Percentiles rank a stretch among this genome's conserved stretches.
These are phyloP conservation scores for Xylocampa areola DNA, from an alignment of 2,888 invertebrate genomes.

Conservation along the genomic window DNA sequence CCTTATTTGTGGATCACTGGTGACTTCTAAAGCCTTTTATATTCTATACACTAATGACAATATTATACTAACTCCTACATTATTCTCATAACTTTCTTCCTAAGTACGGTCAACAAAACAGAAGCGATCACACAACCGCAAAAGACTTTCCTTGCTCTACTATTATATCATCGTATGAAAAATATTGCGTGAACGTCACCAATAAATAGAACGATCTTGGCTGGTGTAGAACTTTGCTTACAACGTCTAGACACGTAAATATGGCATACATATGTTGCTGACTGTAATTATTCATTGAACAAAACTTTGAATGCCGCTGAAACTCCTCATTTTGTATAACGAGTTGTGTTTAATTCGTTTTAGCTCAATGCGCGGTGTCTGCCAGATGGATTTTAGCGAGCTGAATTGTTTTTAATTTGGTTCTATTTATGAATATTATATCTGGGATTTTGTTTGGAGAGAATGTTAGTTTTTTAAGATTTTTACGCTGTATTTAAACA, in stretches of 20 bases:
- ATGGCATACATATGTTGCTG: constrained; percentile 55
- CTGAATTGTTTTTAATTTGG: constrained; percentile 36
- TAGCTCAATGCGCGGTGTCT: constrained; percentile 49
- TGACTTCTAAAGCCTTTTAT: no score
- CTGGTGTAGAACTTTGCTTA: constrained; percentile 68
- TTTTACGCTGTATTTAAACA: no score
- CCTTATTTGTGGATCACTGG: no score
- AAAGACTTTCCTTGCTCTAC: constrained; percentile 31
- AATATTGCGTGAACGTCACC: constrained; percentile 70
- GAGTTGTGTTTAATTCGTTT: constrained; percentile 60
- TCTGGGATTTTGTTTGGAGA: no score
- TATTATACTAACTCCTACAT: no score
- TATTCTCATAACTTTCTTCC: no score
- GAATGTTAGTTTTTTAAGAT: no score
- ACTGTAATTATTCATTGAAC: constrained; percentile 63
- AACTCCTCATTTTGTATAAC: constrained; percentile 57
- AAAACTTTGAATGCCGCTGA: constrained; percentile 55
- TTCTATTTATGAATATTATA: no score
- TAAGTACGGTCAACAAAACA: constrained; percentile 29
- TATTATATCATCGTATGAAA: constrained; percentile 46
- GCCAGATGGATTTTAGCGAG: constrained; percentile 41
- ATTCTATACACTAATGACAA: no score
- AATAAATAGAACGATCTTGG: constrained; percentile 76
- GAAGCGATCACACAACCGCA: constrained; percentile 40
- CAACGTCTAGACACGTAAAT: constrained; percentile 77